Base-by-base conservation (phyloP, 2,797 vertebrate species). In the Eospalax fontanierii region DNA sequence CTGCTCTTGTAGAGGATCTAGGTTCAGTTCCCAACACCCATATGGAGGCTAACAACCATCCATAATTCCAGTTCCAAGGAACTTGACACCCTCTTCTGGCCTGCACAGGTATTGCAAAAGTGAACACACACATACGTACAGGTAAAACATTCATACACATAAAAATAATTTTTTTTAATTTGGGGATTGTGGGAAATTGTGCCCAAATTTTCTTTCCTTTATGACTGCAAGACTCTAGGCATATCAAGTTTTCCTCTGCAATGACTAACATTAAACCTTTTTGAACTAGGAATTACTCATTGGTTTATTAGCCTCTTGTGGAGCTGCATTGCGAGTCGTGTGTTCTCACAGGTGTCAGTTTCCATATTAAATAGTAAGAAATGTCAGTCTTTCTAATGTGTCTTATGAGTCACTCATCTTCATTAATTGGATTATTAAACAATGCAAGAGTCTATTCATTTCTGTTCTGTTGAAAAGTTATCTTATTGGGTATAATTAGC, bases 341-440 rank as follows among this genome's bases (percentile, higher is more conserved):
- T 12, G 5, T 40, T 82, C 71, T 54, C 8, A 33, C 10, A 21
- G 15, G 16, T 61, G 28, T 90, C 87, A 54, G 46, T 74, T 89
- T 94, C 78, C n/a, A 70, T 9, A 61, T 28, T 88, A 43, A 74
- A 87, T 84, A 89, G 33, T 30, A 68, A 71, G 83, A 92, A 93
- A 87, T 74, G 30, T 65, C 57, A 71, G 18, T 90, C 28, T 76
- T 65, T 28, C 33, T 61, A 33, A 0, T 35, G 16, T 54, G 46
- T 87, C 79, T 38, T 46, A 81, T 74, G 79, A 93, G 54, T 93
- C 83, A 87, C 6, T 93, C 50, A 2, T 95, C 22, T 90, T 90
- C 40, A 76, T 84, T 96, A 92, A 54, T 38, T 80, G 30, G 22
- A 38, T 90, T 87, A 79, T 87, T 93, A 95, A 97, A 84, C 21